Evolutionary conservation across 2,888 invertebrate species (phyloP).

Genomic region (Nycteola revayana): DNA sequence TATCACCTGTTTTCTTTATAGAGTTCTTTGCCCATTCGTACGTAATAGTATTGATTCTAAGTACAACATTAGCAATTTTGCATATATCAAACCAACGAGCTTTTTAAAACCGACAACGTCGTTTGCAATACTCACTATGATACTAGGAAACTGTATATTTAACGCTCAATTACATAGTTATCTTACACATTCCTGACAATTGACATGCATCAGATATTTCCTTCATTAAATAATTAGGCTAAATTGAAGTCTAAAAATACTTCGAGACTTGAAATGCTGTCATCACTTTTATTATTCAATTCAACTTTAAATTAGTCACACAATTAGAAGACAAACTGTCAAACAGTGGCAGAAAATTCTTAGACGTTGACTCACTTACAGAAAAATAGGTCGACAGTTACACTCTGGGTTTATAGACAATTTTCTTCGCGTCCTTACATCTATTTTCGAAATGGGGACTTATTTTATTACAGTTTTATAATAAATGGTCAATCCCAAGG

Average conservation of each 20-base stretch:
- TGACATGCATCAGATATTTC: conserved; percentile 3
- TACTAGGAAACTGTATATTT: no score
- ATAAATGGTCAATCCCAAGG: no score
- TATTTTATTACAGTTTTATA: conserved; percentile 8
- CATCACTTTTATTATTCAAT: conserved; percentile 32
- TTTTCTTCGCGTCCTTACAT: not conserved
- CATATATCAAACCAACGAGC: no score
- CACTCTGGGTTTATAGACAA: conserved; percentile 10
- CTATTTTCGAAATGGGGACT: not conserved
- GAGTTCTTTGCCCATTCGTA: no score
- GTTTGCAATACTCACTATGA: no score
- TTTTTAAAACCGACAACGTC: no score
- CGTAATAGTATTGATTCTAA: no score
- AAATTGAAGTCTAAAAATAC: conserved; percentile 13
- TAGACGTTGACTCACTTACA: conserved; percentile 40
- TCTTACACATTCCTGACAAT: no score
- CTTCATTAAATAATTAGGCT: conserved; percentile 11
- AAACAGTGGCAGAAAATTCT: conserved; percentile 32
- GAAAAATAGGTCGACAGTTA: conserved; percentile 25
- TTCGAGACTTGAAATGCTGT: conserved; percentile 19
- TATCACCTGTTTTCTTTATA: no score
- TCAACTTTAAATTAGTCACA: conserved; percentile 39
- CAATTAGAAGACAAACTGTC: conserved; percentile 35
- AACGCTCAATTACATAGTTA: no score
- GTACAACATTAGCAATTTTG: no score